These are phyloP conservation scores for Raja brachyura DNA, from an alignment of 2,113 vertebrate species.

Conservation along the genomic window DNA sequence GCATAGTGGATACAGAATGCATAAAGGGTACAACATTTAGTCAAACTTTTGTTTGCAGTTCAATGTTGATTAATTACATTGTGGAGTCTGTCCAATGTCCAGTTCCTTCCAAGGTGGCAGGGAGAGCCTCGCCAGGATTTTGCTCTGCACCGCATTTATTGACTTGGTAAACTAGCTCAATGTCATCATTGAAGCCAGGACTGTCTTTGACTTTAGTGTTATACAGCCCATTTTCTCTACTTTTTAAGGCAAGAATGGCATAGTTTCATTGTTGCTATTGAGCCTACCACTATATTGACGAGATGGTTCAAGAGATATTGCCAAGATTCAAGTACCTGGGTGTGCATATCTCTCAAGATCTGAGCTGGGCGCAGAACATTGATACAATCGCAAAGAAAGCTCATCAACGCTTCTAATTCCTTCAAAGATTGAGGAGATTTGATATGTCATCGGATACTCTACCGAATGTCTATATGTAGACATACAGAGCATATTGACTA, in stretches of 20 bases:
- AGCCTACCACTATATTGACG: not conserved
- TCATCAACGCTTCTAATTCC: too few relatives aligned
- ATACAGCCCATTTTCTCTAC: not conserved
- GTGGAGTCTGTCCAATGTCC: not conserved
- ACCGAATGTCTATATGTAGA: too few relatives aligned
- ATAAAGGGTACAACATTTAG: too few relatives aligned
- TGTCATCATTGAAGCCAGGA: not conserved
- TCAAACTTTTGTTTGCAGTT: not conserved
- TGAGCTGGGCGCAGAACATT: too few relatives aligned
- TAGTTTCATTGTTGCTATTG: not conserved
- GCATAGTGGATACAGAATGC: too few relatives aligned
- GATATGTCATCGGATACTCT: too few relatives aligned
- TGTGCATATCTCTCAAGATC: too few relatives aligned
- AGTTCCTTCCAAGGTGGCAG: not conserved
- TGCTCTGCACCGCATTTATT: not conserved
- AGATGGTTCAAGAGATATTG: too few relatives aligned
- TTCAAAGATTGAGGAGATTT: too few relatives aligned
- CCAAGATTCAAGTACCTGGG: too few relatives aligned
- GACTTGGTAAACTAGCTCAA: not conserved
- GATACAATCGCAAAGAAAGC: too few relatives aligned
- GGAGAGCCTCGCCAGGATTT: not conserved
- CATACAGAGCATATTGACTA: too few relatives aligned
- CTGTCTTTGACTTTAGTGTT: not conserved
- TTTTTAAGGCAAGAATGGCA: not conserved
- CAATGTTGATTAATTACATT: not conserved